A percentile compares a stretch with the other conserved stretches of the same genome.
Conservation (phyloP, 2,113 vertebrate species). For the Leiothrix lutea region DNA sequence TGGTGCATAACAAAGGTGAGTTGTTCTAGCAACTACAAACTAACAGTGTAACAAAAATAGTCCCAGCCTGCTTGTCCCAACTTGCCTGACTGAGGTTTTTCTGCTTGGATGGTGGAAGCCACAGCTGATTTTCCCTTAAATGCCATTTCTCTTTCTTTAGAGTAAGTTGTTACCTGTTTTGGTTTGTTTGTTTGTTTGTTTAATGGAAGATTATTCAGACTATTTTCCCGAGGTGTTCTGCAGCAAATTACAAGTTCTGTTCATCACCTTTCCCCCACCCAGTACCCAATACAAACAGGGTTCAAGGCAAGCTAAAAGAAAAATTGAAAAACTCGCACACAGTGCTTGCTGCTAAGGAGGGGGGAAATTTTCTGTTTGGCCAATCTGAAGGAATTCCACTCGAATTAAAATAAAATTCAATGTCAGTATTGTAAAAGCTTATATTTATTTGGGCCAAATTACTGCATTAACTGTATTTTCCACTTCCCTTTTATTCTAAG, state of each 20-base stretch:
- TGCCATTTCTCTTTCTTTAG: background rate
- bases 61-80: background rate
- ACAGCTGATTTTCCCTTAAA: conserved; percentile 7
- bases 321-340: background rate
- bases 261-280: background rate
- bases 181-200: background rate
- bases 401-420: background rate
- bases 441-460: conserved; percentile 3
- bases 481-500: background rate
- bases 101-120: background rate
- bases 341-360: background rate
- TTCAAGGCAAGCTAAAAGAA: background rate
- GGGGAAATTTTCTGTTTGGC: background rate
- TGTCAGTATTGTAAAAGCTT: background rate
- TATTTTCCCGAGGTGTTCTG: background rate
- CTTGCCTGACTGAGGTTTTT: background rate
- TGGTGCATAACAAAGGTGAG: conserved; percentile 20
- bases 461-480: conserved; percentile 25
- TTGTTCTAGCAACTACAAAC: conserved; percentile 11
- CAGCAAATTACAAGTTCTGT: background rate
- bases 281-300: background rate
- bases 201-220: background rate
- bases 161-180: background rate
- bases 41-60: background rate
- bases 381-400: background rate